Base-by-base conservation (phyloP, 2,113 vertebrate genomes). In the Taurulus bubalis region DNA sequence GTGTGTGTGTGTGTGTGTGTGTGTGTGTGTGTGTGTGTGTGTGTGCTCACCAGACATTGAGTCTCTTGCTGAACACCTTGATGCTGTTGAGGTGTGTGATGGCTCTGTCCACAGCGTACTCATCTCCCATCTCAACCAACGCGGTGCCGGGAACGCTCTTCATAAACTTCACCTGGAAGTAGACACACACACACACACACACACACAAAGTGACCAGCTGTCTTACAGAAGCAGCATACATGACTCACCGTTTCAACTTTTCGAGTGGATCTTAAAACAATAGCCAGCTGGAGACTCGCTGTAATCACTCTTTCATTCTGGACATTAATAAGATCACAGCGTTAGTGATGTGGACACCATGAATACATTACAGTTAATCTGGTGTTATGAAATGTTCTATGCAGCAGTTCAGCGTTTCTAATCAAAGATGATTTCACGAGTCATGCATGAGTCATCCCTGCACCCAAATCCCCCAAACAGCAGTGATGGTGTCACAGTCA, bases 61-160 rank as follows among this genome's bases (percentile, higher is more conserved):
- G 96, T 85, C 97, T 96, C 92, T 99, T 99, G 71, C 96, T 96
- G 94, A 99, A 99, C 71, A 99, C 93, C 86, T 98, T 98, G 91
- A 99, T 97, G 63, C 97, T 97, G 94, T 99, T 99, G 73, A 99
- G 96, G 92, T 99, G 98, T 56, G 98, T 98, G 86, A 99, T 97
- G 34, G 97, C 98, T 94, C 98, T 93, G 95, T 99, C 98, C 58
- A 99, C 98, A 38, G 98, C 97, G 8, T 98, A 99, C 74, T 99
- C 98, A 79, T 99, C 98, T 12, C 98, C 97, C 98, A 99, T 99
- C 95, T 99, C 98, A 38, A 99, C 98, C 86, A 99, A 84, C 5
- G 98, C 97, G 0, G 98, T 98, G 26, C 98, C 98, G 0, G 98
- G 98, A 85, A 99, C 97, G 24, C 98, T 99, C 95, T 98, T 99